Base-by-base conservation (phyloP, 2,888 invertebrate species). In the Lamellibrachia columna region DNA sequence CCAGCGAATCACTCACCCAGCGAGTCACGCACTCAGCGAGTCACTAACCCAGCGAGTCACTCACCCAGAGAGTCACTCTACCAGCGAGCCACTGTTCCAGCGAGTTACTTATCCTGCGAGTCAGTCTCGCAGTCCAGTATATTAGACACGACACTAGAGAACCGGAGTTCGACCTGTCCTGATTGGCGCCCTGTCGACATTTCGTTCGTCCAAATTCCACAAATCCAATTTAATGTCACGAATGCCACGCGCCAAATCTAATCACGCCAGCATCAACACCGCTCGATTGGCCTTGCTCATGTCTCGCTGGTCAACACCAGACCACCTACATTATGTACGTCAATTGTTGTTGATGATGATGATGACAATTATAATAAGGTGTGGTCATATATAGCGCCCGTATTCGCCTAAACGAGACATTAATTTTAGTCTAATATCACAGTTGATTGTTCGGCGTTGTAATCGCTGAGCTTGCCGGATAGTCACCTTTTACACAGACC, bases 181-280 rank as follows among this genome's bases (percentile, higher is more conserved):
- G 75, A 75, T 75, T 75, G 75, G 6, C 75, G n/a, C 75, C 75
- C 22, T 40, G 75, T 75, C 75, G 75, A 75, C 75, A 75, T 75
- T 75, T 75, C 22, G 75, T 6, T 75, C 75, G 22, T 75, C 75
- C 75, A 75, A 75, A 75, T 75, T 75, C 75, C 75, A 75, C 75
- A 75, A 75, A 75, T 75, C 75, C 75, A 75, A 75, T 75, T 75
- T 75, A 75, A 75, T 75, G 75, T 75, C 75, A 75, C 75, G 75
- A 75, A 75, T 75, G 75, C 75, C 40, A 4, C 22, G 1, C 75
- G 75, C 75, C 75, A 75, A 75, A 75, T 75, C 75, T 11, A 75
- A 75, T 75, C 75, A 75, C 75, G 75, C 15, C 75, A 15, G 75
- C 75, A 75, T 75, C 75, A 75, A 75, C 75, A 75, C 22, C 22